Base-by-base conservation (phyloP, 1,140 invertebrate species). In the Drosophila arawakana region DNA sequence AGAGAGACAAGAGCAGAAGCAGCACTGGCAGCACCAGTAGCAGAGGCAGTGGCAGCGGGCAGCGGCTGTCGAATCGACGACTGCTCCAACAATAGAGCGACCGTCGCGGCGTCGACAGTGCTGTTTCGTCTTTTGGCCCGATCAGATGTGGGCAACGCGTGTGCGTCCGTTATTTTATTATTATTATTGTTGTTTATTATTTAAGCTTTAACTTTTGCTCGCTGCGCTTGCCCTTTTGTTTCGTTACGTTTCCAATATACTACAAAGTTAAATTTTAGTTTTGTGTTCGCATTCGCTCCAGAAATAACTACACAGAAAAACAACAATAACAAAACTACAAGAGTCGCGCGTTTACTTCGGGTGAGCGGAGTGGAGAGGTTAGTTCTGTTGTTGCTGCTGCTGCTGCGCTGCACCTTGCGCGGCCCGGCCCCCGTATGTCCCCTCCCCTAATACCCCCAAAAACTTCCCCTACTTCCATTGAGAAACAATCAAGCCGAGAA, bases 131-230 rank as follows among this genome's bases (percentile, higher is more conserved):
- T 88, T 83, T 88, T 78, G 83, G 84, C 83, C 84, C 84, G 80
- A 78, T 67, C 84, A 85, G 83, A 89, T 88, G 83, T 88, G 83
- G 83, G 83, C 83, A 83, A 80, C 73, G 84, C 76, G 81, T 80
- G 82, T 84, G 84, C 83, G 80, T 79, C 76, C 77, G 77, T 79
- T 88, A 76, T 73, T 73, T 86, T 86, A 77, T 82, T 83, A 89
- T 84, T 84, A 84, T 88, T 88, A 73, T 88, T 85, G 76, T 86
- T 84, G 74, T 84, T 83, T 83, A 88, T 88, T 89, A 88, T 82
- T 86, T 88, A 86, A 81, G 83, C 84, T 79, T 86, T 79, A 80
- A 67, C 68, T 79, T 76, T 88, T 83, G 85, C 77, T 88, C 80
- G 74, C 65, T 76, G 75, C 59, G 73, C 81, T 84, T 86, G 83